These are phyloP conservation scores for Cataglyphis cursor DNA, from an alignment of 2,888 invertebrate species.

Conservation along the genomic window DNA sequence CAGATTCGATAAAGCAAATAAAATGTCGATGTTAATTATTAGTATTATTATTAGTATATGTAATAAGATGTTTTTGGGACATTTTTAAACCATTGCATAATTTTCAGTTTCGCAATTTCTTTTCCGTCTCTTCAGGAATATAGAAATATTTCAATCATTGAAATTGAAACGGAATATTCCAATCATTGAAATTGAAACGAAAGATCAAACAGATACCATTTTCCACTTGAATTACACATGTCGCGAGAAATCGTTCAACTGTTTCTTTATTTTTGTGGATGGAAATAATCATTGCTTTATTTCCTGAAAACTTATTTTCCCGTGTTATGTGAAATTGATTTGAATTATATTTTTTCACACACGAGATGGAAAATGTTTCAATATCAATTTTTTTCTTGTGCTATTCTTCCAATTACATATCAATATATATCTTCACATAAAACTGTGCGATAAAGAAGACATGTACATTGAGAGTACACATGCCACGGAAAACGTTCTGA, in stretches of 20 bases:
- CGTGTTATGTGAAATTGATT: not conserved
- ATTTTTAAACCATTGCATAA: not conserved
- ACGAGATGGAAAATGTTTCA: not conserved
- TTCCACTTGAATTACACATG: conserved; percentile 12
- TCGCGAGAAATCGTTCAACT: not conserved
- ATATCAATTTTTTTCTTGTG: not conserved
- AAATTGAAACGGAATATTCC: not conserved
- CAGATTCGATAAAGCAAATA: not conserved
- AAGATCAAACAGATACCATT: not conserved
- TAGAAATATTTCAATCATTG: not conserved
- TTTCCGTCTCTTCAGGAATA: too few relatives aligned
- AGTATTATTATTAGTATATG: not conserved
- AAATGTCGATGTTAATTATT: not conserved
- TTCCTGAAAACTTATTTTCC: not conserved
- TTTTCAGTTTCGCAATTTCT: not conserved
- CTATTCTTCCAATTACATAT: not conserved
- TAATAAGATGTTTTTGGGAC: not conserved
- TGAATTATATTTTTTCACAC: conserved; percentile 31
- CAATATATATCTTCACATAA: not conserved
- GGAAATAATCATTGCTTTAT: conserved; percentile 20
- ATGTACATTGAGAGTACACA: not conserved
- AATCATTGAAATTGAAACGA: conserved; percentile 10
- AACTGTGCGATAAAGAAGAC: not conserved
- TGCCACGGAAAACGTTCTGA: not conserved
- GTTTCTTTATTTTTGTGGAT: not conserved